Base-by-base conservation (phyloP, 2,797 vertebrate genomes). In the Lepilemur ruficaudatus region DNA sequence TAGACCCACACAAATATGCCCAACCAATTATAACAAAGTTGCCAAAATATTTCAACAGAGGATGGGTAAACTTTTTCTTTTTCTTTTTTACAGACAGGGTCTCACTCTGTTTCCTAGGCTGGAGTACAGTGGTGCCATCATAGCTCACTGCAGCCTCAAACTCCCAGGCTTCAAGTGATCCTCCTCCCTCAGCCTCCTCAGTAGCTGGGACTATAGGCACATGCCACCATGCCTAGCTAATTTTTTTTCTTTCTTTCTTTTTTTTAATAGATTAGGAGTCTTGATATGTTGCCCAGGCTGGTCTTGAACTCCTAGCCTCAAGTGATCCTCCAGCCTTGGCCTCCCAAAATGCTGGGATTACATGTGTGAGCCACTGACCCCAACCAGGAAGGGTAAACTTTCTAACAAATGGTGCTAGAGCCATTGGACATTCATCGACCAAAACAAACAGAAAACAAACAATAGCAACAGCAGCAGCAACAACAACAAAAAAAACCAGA, bases 321-420 rank as follows among this genome's bases (percentile, higher is more conserved):
- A n/a, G 32, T 7, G 15, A 65, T 65, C 32, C 8, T 65, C 32
- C 32, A n/a, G 15, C 63, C 15, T n/a, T 3, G 7, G 63, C 63
- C 32, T 65, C 32, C 32, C 63, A 65, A n/a, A n/a, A 15, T n/a
- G 63, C 63, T n/a, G 63, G 63, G 15, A 65, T n/a, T 65, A 65
- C 63, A 65, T 3, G 32, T 65, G 63, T 65, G 32, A 65, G 63
- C 63, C 15, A 18, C 32, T 65, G 61, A 32, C n/a, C 61, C 61
- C 32, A 65, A 15, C 32, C 61, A 65, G 61, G 61, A 65, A 65
- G 30, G 61, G 30, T 65, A 65, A 63, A 35, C 18, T 46, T 78
- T 83, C 87, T 73, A 92, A 84, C 23, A 79, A 91, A 84, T 88
- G 30, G 4, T 93, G 35, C 30, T 84, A 82, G 23, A 95, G 91